Evolutionary conservation across 2,888 invertebrate species (phyloP).

Genomic region (Agrochola lota): DNA sequence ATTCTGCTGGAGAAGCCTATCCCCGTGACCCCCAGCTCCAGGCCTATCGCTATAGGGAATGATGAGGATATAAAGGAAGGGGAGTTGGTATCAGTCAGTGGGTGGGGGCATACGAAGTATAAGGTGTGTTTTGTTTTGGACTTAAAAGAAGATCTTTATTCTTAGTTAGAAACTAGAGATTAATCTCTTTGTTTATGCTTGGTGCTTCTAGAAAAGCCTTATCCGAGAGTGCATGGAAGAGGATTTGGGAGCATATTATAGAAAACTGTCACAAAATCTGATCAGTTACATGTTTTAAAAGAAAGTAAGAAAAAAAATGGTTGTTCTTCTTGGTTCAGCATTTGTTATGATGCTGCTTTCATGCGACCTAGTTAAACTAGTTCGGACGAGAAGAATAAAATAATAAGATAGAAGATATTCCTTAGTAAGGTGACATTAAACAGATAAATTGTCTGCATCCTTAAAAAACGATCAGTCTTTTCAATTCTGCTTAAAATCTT

Average conservation of each 20-base stretch:
- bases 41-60: slow-evolving; percentile 83
- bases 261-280: not conserved
- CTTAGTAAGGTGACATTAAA: too few species aligned
- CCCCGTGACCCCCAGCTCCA: slow-evolving; percentile 73
- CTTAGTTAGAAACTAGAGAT: not conserved
- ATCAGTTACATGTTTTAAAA: not conserved
- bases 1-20: slow-evolving; percentile 79
- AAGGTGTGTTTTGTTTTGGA: slow-evolving; percentile 71
- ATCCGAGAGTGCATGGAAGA: not conserved
- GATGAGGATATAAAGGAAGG: slow-evolving; percentile 74
- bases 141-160: not conserved
- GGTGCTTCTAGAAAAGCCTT: too few species aligned
- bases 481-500: not conserved
- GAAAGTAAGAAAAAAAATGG: not conserved
- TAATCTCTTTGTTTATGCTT: too few species aligned
- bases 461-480: not conserved
- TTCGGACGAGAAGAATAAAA: not conserved
- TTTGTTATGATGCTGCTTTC: not conserved
- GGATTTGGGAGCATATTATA: not conserved
- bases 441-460: too few species aligned
- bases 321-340: too few species aligned
- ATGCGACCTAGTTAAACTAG: not conserved
- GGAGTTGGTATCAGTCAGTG: slow-evolving; percentile 75
- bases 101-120: slow-evolving; percentile 83
- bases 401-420: not conserved